Base-by-base conservation (phyloP, 2,113 vertebrate genomes). In the Eubucco bourcierii region DNA sequence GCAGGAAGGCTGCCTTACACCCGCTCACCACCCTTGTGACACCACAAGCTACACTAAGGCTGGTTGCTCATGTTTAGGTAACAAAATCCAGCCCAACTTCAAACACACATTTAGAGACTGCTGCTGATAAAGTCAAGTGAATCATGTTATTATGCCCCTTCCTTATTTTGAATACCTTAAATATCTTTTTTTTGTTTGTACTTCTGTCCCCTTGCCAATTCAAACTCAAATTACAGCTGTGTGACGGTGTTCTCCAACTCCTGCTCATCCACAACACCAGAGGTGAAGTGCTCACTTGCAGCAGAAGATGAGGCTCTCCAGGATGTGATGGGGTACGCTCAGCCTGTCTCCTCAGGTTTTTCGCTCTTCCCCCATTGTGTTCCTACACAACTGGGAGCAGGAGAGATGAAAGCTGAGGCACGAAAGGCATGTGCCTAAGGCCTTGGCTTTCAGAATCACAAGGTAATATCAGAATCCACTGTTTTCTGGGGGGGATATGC, bases 361-460 rank as follows among this genome's bases (percentile, higher is more conserved):
- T 90, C 91, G 37, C 56, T 64, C 68, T 73, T 76, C 61, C 85
- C 56, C 53, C 68, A 21, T 34, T 93, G 90, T 88, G 86, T n/a
- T 91, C 53, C 3, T 60, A 74, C 76, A 83, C 80, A 93, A 90
- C 82, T 7, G 0, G 13, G 87, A 85, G 92, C 86, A 20, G 81
- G 82, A 88, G 85, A 86, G 92, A 91, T 12, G 85, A 94, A 90
- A 91, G 95, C 90, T 29, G 65, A 94, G 84, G 96, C 90, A 96
- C 4, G 94, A 93, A 88, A 93, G 86, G 95, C 88, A 95, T 92
- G 95, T 82, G 94, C 93, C 94, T 94, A 93, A 91, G 94, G 95
- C 93, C 90, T 73, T 94, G 94, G 92, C 88, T 94, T 90, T 76
- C 77, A 17, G 83, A 92, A 96, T 80, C 86, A 84, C 86, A 91